Base-by-base conservation (phyloP, 2,797 vertebrate genomes). In the Hydrocynus forskahlii region DNA sequence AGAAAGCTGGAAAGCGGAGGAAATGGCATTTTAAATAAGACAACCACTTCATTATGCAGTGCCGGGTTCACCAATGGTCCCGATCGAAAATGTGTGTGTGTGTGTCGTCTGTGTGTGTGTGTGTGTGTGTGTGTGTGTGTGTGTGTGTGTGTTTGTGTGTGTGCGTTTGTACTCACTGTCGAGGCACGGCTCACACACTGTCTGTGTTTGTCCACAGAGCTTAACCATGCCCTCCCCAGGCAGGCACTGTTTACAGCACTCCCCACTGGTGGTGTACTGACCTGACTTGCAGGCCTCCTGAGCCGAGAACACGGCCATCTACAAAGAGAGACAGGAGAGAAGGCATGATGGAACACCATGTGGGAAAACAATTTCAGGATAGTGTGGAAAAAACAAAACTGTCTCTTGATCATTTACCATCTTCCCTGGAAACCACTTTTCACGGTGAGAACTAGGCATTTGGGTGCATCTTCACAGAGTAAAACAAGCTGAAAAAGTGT, bases 211-310 rank as follows among this genome's bases (percentile, higher is more conserved):
- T 80, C 95, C 95, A 0, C 98, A 99, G 7, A 85, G 89, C 84
- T 90, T 89, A 79, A 87, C 14, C 75, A 99, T 92, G 0, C 98
- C 98, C 84, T 99, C 97, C 0, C 98, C 97, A 4, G 96, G 92
- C 78, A 89, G 94, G 86, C 97, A 99, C 87, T 94, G 86, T 78
- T 74, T 90, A 87, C 98, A 99, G 90, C 98, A 99, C 78, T 97
- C 95, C 0, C 96, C 95, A 0, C 76, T 88, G 2, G 71, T 17
- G 0, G 96, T 99, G 86, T 90, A 95, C 63, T 94, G 76, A 40
- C 83, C 85, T 0, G 95, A 95, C 0, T 2, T 10, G 62, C 98
- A 99, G 0, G 48, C 45, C 9, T 95, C 91, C 74, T 89, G 88
- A 83, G 92, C 92, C 84, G 90, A 91, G 89, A 93, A 86, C 6